A percentile compares a stretch with the other conserved stretches of the same genome.
phyloP scores from a whole-genome alignment of 2,797 vertebrate genomes.

The Streptopelia turtur region DNA sequence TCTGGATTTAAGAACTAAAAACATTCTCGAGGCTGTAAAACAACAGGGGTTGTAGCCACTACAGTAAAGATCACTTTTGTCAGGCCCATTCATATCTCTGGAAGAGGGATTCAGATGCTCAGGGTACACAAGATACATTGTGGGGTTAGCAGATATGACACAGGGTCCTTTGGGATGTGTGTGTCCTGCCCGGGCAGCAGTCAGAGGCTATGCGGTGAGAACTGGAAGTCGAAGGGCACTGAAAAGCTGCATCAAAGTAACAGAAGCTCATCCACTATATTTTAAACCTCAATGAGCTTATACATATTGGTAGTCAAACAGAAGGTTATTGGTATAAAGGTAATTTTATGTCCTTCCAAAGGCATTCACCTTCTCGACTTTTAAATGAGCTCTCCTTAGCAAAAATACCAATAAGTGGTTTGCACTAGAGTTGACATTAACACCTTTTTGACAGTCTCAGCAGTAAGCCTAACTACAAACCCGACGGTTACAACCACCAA shows the following conservation, averaged over 20 bases:
- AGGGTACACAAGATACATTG: not conserved
- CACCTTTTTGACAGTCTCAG: not conserved
- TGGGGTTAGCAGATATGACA: rapidly evolving
- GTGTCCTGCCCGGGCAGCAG: not conserved
- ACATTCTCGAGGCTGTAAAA: not conserved
- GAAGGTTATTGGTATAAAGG: not conserved
- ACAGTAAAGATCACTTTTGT: not conserved
- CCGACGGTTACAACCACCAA: not conserved
- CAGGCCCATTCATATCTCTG: not conserved
- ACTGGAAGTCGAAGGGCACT: not conserved
- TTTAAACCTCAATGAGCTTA: not conserved
- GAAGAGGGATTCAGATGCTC: not conserved
- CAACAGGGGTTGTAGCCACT: not conserved
- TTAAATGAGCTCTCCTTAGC: conserved; percentile 42
- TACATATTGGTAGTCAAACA: conserved; percentile 3
- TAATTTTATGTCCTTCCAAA: conserved; percentile 17
- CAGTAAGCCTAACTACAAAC: not conserved
- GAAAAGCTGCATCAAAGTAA: not conserved
- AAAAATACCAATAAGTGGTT: not conserved
- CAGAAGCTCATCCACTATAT: not conserved
- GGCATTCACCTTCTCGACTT: conserved; percentile 32
- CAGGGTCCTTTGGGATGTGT: not conserved
- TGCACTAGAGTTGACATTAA: not conserved
- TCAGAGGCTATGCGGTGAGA: rapidly evolving
- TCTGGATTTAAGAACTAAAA: not conserved